Evolutionary conservation across 2,888 invertebrate species (phyloP), one percentile per base, ranked within the genome.

Genomic region (Myathropa florea): DNA sequence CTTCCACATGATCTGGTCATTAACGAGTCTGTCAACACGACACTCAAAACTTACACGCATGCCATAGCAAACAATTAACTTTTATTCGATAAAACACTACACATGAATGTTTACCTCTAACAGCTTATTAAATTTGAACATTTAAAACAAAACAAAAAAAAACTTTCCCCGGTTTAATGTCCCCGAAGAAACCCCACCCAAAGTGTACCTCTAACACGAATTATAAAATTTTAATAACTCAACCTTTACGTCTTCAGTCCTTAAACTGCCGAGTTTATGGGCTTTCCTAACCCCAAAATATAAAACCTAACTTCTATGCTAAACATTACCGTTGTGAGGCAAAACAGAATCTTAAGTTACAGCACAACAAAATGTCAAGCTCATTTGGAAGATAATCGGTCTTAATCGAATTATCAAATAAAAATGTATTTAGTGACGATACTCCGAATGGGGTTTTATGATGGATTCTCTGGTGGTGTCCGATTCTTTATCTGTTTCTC

Each of bases 11-110:
- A 23, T 70, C 18, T 14, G 59, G 59, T 65, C 71, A 64, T 65
- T 14, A 79, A 65, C 64, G n/a, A 60, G 46, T 72, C 23, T 71
- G 63, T 68, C 64, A 59, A 64, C 70, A 78, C 24, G 23, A 63
- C 53, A 53, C 1, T 46, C 36, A 23, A 12, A 26, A 24, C 28
- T 33, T 71, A 46, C 78, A 59, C 14, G 4, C 71, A 64, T 33
- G 23, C 46, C 46, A 46, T n/a, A 64, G 64, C 46, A 46, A 59
- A 65, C 59, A 79, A 79, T 79, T 79, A 79, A 79, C 57, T 39
- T 59, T 59, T 65, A 65, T 57, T 65, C 59, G 72, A 79, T 64
- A 72, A 21, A 36, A 67, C 63, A 23, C 39, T 3, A 28, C 10
- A 4, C 18, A 24, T 26, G 53, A 21, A 23, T 26, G 57, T 33